Percentiles rank a stretch among this genome's conserved stretches.
Evolutionary conservation across 2,888 invertebrate genomes (phyloP).

Genomic region (Amphiduros pacificus): DNA sequence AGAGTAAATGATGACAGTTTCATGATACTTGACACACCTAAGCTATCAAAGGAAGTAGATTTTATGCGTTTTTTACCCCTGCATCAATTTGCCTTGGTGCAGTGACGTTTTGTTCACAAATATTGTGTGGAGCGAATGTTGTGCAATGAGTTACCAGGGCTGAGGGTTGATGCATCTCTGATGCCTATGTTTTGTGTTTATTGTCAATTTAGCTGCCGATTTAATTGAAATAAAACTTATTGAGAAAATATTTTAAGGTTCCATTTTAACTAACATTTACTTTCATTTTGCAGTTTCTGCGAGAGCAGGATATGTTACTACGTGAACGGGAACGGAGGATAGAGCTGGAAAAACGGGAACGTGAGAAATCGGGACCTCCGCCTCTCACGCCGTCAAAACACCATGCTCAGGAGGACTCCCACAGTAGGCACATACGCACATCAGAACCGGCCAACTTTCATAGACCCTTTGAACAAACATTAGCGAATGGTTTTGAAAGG

Average conservation of each 20-base stretch:
- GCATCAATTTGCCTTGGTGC: no score
- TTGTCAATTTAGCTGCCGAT: no score
- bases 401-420: neutral
- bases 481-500: slow-evolving; percentile 17
- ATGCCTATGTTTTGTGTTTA: no score
- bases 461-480: slow-evolving; percentile 16
- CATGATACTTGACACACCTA: no score
- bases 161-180: no score
- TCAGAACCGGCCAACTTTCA: slow-evolving; percentile 2
- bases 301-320: slow-evolving; percentile 7
- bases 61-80: no score
- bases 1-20: no score
- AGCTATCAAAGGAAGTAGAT: no score
- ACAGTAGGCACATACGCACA: slow-evolving; percentile 1
- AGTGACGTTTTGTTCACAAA: no score
- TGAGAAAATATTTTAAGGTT: neutral
- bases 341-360: slow-evolving; percentile 10
- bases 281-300: slow-evolving; percentile 8
- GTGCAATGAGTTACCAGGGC: no score
- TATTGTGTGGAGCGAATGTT: no score
- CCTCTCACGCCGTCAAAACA: neutral
- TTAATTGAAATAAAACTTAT: no score
- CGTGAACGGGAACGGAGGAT: slow-evolving; percentile 6
- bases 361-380: slow-evolving; percentile 5
- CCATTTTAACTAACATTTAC: neutral